Conservation (phyloP, 2,797 vertebrate species). For the Anguilla obscura region DNA sequence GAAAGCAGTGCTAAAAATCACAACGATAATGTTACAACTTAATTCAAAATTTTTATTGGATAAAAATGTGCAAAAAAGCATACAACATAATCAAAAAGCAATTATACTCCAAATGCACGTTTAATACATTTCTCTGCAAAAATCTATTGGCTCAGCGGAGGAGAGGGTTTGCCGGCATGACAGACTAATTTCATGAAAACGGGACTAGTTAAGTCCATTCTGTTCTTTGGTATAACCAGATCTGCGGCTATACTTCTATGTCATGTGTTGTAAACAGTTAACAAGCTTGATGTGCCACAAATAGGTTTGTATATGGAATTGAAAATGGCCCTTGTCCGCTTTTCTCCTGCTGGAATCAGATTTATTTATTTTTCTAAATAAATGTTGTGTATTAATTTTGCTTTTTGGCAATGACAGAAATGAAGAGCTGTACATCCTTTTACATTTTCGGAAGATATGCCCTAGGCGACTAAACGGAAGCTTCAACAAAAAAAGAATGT, state of each 20-base stretch:
- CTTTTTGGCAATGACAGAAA: slow-evolving; percentile 21
- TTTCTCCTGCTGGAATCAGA: neutral
- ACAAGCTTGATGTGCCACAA: slow-evolving; percentile 55
- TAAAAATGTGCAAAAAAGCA: slow-evolving; percentile 69
- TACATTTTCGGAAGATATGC: slow-evolving; percentile 15
- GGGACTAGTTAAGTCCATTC: slow-evolving; percentile 6
- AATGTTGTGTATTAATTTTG: neutral
- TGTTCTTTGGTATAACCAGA: slow-evolving; percentile 73
- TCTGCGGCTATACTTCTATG: slow-evolving; percentile 67
- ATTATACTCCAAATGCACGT: slow-evolving; percentile 53
- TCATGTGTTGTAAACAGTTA: slow-evolving; percentile 52
- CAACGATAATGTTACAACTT: slow-evolving; percentile 46
- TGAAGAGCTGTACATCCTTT: slow-evolving; percentile 4
- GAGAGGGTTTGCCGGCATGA: slow-evolving; percentile 30
- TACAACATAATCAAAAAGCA: slow-evolving; percentile 61
- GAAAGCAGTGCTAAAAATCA: slow-evolving; percentile 41
- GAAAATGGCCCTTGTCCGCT: neutral
- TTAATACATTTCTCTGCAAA: slow-evolving; percentile 39
- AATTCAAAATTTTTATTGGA: slow-evolving; percentile 53
- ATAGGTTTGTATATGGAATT: neutral
- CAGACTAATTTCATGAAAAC: slow-evolving; percentile 28
- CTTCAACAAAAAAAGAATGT: slow-evolving; percentile 47
- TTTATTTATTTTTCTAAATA: neutral
- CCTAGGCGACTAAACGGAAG: slow-evolving; percentile 7
- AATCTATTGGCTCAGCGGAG: slow-evolving; percentile 15